A percentile compares a stretch with the other conserved stretches of the same genome.
These are phyloP conservation scores for Nerophis ophidion DNA, from an alignment of 2,113 vertebrate genomes.

Conservation along the genomic window DNA sequence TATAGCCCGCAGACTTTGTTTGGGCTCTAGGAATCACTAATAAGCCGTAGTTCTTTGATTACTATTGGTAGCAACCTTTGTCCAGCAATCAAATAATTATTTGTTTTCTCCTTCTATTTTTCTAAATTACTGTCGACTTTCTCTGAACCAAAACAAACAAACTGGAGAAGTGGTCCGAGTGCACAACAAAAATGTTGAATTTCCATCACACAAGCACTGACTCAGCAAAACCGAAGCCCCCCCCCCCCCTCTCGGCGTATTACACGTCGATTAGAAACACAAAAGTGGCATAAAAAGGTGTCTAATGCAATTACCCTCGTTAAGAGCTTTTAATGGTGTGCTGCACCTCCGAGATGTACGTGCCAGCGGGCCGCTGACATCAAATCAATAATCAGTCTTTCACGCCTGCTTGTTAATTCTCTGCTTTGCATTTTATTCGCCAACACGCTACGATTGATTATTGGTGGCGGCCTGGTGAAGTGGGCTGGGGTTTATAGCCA, in stretches of 20 bases:
- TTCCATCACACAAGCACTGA: constrained; percentile 36
- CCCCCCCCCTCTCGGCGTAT: constrained; percentile 47
- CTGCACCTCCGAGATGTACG: constrained; percentile 49
- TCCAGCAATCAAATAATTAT: no score
- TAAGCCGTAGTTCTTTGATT: no score
- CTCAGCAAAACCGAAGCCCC: constrained; percentile 42
- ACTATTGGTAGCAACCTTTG: no score
- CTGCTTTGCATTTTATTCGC: constrained; percentile 53
- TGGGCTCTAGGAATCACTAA: no score
- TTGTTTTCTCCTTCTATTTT: no score
- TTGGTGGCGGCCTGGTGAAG: constrained; percentile 59
- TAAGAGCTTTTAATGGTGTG: constrained; percentile 65
- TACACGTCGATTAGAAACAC: constrained; percentile 64
- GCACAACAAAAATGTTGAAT: neutral
- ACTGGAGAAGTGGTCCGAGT: neutral
- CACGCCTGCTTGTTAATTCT: constrained; percentile 60
- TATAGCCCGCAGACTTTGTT: no score
- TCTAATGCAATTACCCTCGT: constrained; percentile 70
- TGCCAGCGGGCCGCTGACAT: constrained; percentile 52
- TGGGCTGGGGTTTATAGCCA: constrained; percentile 47
- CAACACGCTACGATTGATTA: constrained; percentile 59
- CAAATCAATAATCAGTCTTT: constrained; percentile 69
- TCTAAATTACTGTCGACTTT: neutral
- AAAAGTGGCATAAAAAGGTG: constrained; percentile 66
- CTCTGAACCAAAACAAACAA: neutral